Percentiles rank a stretch among this genome's conserved stretches.
phyloP scores from a whole-genome alignment of 53 echinoderm and acorn worm species.

The Echinarachnius parma region DNA sequence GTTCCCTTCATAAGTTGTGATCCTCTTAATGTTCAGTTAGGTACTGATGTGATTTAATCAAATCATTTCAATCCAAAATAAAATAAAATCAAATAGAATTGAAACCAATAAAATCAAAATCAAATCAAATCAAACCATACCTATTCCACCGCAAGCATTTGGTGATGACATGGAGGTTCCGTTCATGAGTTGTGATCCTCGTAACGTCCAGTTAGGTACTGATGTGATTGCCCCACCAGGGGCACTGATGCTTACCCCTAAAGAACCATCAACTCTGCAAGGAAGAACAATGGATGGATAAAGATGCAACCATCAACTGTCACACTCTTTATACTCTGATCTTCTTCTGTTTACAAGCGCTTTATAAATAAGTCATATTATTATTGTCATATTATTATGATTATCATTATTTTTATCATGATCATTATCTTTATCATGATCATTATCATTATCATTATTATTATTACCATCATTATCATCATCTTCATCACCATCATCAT shows the following conservation, averaged over 20 bases:
- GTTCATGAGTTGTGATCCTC: slow-evolving; percentile 95
- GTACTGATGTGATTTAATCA: no score
- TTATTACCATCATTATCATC: not conserved
- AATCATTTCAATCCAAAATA: no score
- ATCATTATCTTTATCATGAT: not conserved
- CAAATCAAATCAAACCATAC: no score
- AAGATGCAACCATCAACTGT: not conserved
- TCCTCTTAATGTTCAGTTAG: slow-evolving; percentile 96
- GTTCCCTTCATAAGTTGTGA: slow-evolving; percentile 98
- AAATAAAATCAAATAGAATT: no score
- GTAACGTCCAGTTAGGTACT: slow-evolving; percentile 98
- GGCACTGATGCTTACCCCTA: slow-evolving; percentile 96
- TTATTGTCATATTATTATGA: not conserved
- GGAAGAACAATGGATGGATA: not conserved
- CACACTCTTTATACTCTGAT: not conserved
- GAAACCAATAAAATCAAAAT: no score
- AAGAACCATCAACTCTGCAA: slow-evolving; percentile 84
- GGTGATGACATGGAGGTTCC: slow-evolving; percentile 99
- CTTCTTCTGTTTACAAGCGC: not conserved
- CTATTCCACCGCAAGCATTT: slow-evolving; percentile 98
- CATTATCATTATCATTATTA: not conserved
- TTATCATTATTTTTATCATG: not conserved
- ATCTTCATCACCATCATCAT: slow-evolving; percentile 6
- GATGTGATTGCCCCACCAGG: slow-evolving; percentile 99
- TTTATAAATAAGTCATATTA: no score